Percentiles rank a stretch among this genome's conserved stretches.
Conservation (phyloP, 2,113 vertebrate genomes). For the Excalfactoria chinensis region DNA sequence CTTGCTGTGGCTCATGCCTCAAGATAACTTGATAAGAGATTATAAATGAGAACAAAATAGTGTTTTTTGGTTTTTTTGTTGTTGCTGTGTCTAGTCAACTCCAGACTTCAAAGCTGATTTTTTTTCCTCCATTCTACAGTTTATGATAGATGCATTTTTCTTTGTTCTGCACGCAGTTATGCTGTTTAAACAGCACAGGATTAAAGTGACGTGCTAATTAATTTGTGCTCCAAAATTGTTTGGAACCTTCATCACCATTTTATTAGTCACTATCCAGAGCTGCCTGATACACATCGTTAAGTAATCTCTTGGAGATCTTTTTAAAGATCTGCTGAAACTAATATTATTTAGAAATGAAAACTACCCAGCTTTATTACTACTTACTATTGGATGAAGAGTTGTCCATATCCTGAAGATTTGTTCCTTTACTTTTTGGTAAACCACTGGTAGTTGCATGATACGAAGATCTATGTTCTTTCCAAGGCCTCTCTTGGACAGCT, state of each 20-base stretch:
- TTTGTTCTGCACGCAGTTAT: not conserved
- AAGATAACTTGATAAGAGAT: not conserved
- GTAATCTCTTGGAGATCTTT: not conserved
- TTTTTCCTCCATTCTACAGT: not conserved
- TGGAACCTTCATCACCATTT: constrained; percentile 11
- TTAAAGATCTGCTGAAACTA: not conserved
- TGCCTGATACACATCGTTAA: not conserved
- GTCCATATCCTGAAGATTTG: constrained; percentile 82
- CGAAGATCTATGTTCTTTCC: constrained; percentile 65
- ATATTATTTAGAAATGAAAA: not conserved
- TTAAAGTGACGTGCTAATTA: not conserved
- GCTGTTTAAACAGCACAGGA: not conserved
- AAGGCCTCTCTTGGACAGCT: constrained; percentile 80
- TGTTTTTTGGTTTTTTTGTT: not conserved
- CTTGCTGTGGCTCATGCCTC: not conserved
- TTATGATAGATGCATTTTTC: not conserved
- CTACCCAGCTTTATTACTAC: not conserved
- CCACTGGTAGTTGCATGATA: constrained; percentile 81
- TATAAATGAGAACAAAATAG: not conserved
- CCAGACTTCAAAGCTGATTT: not conserved
- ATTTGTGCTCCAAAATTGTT: not conserved
- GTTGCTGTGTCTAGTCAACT: not conserved
- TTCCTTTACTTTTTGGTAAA: constrained; percentile 79
- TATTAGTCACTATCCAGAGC: not conserved
- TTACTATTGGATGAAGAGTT: constrained; percentile 82